Evolutionary conservation across 2,797 vertebrate genomes (phyloP).

Genomic region (Urophycis tenuis): DNA sequence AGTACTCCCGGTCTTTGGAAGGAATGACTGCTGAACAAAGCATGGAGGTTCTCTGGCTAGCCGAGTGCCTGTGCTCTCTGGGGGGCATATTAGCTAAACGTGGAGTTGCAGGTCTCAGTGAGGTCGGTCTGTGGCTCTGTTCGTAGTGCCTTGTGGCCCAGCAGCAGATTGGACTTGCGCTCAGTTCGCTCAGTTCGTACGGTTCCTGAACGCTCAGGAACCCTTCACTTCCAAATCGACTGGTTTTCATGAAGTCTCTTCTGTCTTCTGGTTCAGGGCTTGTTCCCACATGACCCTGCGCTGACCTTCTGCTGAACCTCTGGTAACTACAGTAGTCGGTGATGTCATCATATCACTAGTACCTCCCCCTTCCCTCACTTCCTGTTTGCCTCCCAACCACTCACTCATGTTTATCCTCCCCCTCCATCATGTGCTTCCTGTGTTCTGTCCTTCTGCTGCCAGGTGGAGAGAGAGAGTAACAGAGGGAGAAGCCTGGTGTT

Average conservation of each 20-base stretch:
- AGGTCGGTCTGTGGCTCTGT: too few species aligned
- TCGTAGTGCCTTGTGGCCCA: too few species aligned
- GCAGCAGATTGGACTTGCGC: too few species aligned
- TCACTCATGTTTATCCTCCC: not conserved
- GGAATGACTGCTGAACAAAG: not conserved
- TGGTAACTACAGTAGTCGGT: not conserved
- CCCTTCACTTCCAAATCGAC: too few species aligned
- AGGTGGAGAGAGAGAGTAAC: not conserved
- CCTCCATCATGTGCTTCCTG: not conserved
- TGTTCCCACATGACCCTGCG: not conserved
- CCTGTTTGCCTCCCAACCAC: not conserved
- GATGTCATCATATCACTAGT: not conserved
- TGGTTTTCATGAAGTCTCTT: too few species aligned
- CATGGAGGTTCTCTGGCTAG: not conserved
- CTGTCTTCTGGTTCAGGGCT: too few species aligned
- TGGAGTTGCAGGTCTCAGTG: too few species aligned
- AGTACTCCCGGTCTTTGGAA: not conserved
- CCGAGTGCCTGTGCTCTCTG: too few species aligned
- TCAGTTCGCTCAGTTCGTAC: too few species aligned
- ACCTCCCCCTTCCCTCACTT: not conserved
- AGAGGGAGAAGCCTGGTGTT: not conserved
- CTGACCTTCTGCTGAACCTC: not conserved
- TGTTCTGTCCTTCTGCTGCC: not conserved
- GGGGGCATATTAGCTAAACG: too few species aligned
- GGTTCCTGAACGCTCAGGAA: too few species aligned